Conservation (phyloP, 2,888 invertebrate species). For the Cryptus armator region DNA sequence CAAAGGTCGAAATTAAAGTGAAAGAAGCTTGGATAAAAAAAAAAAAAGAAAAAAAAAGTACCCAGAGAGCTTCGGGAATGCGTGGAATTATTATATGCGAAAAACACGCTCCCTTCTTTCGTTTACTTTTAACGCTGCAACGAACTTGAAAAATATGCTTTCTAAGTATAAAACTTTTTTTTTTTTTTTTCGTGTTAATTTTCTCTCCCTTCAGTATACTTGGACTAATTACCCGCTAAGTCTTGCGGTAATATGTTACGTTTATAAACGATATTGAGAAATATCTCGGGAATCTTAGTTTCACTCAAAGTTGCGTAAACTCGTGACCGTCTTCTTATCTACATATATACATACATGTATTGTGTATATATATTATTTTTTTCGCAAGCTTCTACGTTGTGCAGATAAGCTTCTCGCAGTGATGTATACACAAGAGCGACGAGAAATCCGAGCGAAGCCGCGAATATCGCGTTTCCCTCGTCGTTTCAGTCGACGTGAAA, state of each 20-base stretch:
- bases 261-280: conserved; percentile 62
- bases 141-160: conserved; percentile 43
- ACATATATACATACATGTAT: neutral
- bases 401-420: conserved; percentile 13
- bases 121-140: conserved; percentile 31
- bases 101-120: neutral
- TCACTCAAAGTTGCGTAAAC: conserved; percentile 5
- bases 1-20: conserved; percentile 53
- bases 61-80: neutral
- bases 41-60: neutral
- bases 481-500: conserved; percentile 73
- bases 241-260: conserved; percentile 29
- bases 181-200: neutral
- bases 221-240: conserved; percentile 50
- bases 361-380: neutral
- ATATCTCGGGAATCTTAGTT: conserved; percentile 46
- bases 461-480: conserved; percentile 75
- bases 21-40: conserved; percentile 24
- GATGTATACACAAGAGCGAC: conserved; percentile 55
- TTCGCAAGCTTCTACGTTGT: neutral
- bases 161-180: no score
- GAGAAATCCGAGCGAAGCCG: conserved; percentile 71
- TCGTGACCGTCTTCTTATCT: neutral
- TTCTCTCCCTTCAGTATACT: conserved; percentile 24
- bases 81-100: conserved; percentile 35